Evolutionary conservation across 2,113 vertebrate species (phyloP), one percentile per base, ranked within the genome.

Genomic region (Oreotragus oreotragus): DNA sequence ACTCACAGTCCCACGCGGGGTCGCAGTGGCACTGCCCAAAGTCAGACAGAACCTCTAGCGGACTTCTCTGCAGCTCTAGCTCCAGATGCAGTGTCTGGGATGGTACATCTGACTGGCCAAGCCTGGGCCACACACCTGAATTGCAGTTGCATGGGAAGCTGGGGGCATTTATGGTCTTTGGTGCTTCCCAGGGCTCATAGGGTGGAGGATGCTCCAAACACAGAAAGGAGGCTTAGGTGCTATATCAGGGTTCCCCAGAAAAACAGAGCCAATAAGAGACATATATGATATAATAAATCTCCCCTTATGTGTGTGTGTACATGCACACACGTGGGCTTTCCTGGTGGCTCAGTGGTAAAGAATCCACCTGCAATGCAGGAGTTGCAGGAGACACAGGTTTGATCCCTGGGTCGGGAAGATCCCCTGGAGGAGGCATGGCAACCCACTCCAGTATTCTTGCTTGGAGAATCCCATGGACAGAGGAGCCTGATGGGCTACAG

Each of bases 1-100:
- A 47, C 39, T 30, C 62, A 5, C 12, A 47, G n/a, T 36, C 73
- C 47, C 13, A 1, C 16, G 8, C 0, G 0, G 27, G 39, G 27
- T 47, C 66, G 11, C 0, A 1, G 16, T 33, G 39, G 39, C 28
- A 43, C 49, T 30, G 0, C 21, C 81, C 19, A 21, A 39, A 2
- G 28, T 93, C 81, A 83, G 53, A 7, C 11, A 25, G 49, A 47
- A 12, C 21, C 57, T 64, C 51, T n/a, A 30, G 3, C 8, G 21
- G 6, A 15, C 33, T 76, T 47, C 45, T 84, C 39, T 73, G 43
- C 16, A 73, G 49, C 12, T 53, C 21, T 13, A 2, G 39, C 30
- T 33, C 39, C 49, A 60, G 36, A 30, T 4, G 23, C 10, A 43
- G 62, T 43, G 70, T 28, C 57, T 60, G 4, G 33, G 15, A 1